Base-by-base conservation (phyloP, 2,888 invertebrate species). In the Dynastes tityus region DNA sequence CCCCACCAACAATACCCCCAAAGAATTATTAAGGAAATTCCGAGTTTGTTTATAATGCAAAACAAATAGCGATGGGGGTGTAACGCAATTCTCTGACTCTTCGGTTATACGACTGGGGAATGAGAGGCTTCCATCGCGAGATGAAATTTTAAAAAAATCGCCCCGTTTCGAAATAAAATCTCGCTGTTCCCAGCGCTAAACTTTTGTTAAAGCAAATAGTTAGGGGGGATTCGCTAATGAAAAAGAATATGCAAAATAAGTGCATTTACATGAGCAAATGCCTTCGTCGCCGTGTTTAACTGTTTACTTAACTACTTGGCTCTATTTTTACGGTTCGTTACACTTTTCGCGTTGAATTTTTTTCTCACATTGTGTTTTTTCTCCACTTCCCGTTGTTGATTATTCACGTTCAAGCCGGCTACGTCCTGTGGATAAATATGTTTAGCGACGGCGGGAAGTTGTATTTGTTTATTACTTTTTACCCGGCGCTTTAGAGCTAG, bases 241-340 rank as follows among this genome's bases (percentile, higher is more conserved):
- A 81, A 82, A 81, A 80, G 83, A 83, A 84, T 82, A 84, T 83
- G 83, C 81, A 83, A 83, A 83, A 81, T 81, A 83, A 81, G 81
- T 79, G 79, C 77, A 83, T 83, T 82, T 83, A 80, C 81, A 80
- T 81, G 79, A 80, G 61, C 64, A 40, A 40, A 40, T 55, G 63
- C 70, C 73, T 78, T 37, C 27, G 63, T 32, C 71, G 68, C 37
- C 29, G 29, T 77, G 63, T 77, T 63, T 70, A 71, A 78, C 70
- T 78, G 65, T 78, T 78, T 78, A 63, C 64, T 65, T 71, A 71
- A 71, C 73, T 64, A 64, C 64, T 78, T 64, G 53, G 61, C 58
- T 63, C 78, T 73, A 78, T 64, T 78, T 78, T 73, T 78, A 73
- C 73, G 63, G 78, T 78, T 73, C 74, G 79, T 80, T 63, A 80